Evolutionary conservation across 2,113 vertebrate genomes (phyloP).

Genomic region (Bucco capensis): DNA sequence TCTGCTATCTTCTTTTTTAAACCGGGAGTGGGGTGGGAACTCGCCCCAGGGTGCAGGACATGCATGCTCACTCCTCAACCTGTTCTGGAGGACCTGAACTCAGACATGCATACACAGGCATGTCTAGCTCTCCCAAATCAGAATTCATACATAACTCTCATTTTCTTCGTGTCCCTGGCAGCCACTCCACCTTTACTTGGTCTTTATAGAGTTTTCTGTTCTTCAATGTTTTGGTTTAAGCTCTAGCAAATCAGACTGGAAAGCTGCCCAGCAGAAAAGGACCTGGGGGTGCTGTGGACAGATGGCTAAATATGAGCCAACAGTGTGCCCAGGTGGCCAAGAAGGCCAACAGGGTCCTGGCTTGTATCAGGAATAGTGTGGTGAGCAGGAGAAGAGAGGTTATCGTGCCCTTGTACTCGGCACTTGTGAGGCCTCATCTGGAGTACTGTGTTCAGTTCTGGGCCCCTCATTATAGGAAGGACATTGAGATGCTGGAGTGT

Average conservation of each 20-base stretch:
- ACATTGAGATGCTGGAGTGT: too few relatives aligned
- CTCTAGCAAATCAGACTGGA: not conserved
- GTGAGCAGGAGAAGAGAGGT: too few relatives aligned
- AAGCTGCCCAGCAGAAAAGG: too few relatives aligned
- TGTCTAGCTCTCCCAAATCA: not conserved
- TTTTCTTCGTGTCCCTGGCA: not conserved
- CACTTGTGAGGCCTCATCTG: too few relatives aligned
- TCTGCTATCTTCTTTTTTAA: not conserved
- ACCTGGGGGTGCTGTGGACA: too few relatives aligned
- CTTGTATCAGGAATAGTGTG: too few relatives aligned
- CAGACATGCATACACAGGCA: fast-evolving
- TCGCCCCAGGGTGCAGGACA: not conserved
- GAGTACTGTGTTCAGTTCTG: too few relatives aligned
- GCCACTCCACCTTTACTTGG: not conserved
- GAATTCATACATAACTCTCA: not conserved
- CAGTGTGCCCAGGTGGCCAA: too few relatives aligned
- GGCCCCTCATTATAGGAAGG: too few relatives aligned
- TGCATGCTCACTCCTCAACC: not conserved
- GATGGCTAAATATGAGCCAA: too few relatives aligned
- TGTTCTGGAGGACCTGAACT: not conserved
- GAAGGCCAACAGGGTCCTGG: too few relatives aligned
- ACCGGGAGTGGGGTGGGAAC: not conserved
- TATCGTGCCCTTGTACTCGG: too few relatives aligned
- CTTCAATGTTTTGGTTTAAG: not conserved
- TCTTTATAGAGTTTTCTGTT: not conserved